Conservation (phyloP, 2,888 invertebrate species). For the Sialis fuliginosa region DNA sequence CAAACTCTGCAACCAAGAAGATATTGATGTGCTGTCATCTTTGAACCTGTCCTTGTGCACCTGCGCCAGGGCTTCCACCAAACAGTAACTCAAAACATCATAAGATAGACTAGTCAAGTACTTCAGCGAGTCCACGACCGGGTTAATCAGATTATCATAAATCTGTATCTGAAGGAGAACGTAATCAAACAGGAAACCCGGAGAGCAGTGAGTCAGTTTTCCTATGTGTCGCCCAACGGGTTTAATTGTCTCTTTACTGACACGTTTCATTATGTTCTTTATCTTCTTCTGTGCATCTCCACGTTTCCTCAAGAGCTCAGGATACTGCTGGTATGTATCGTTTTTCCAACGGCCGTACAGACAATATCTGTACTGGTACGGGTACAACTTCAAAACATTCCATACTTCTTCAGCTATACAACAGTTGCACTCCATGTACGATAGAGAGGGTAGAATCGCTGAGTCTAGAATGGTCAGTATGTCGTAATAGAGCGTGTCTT, state of each 20-base stretch:
- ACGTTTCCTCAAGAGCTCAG: slow-evolving; percentile 64
- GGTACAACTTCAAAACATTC: slow-evolving; percentile 69
- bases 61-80: slow-evolving; percentile 78
- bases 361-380: slow-evolving; percentile 68
- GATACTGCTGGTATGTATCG: slow-evolving; percentile 65
- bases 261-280: slow-evolving; percentile 91
- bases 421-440: slow-evolving; percentile 86
- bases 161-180: slow-evolving; percentile 28
- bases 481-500: slow-evolving; percentile 56
- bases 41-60: slow-evolving; percentile 63
- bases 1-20: slow-evolving; percentile 85
- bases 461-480: slow-evolving; percentile 75
- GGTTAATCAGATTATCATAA: slow-evolving; percentile 32
- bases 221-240: slow-evolving; percentile 90
- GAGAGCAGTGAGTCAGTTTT: slow-evolving; percentile 91
- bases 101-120: slow-evolving; percentile 89
- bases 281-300: slow-evolving; percentile 82
- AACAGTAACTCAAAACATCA: slow-evolving; percentile 88
- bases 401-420: slow-evolving; percentile 94
- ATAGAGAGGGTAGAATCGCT: slow-evolving; percentile 76
- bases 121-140: slow-evolving; percentile 95
- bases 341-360: slow-evolving; percentile 96
- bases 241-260: slow-evolving; percentile 96
- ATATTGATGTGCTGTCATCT: slow-evolving; percentile 79
- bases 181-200: slow-evolving; percentile 91